Evolutionary conservation across 2,797 vertebrate species (phyloP).

Genomic region (Hippocampus kuda): DNA sequence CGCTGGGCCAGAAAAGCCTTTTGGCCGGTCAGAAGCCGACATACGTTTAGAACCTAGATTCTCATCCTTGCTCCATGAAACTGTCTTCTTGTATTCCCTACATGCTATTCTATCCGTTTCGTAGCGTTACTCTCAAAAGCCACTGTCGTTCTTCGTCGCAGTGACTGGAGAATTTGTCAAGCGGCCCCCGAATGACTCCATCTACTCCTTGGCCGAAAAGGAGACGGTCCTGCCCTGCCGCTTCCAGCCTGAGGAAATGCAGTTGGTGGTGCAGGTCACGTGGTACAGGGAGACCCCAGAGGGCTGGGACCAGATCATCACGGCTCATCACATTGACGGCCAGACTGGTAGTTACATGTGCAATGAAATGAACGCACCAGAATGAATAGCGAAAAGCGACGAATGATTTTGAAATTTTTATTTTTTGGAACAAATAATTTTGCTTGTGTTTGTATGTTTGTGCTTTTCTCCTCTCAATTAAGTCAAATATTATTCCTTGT

Average conservation of each 20-base stretch:
- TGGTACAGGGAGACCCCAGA: conserved; percentile 63
- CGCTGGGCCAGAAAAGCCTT: too few species aligned
- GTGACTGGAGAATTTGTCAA: conserved; percentile 35
- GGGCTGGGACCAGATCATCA: conserved; percentile 58
- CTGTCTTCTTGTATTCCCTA: too few species aligned
- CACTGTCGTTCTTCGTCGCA: conserved; percentile 5
- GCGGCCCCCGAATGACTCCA: conserved; percentile 6
- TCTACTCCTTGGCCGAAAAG: conserved; percentile 49
- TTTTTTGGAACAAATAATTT: too few species aligned
- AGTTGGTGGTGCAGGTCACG: conserved; percentile 68
- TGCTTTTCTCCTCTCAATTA: too few species aligned
- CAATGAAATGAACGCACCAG: neutral
- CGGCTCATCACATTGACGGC: conserved; percentile 37
- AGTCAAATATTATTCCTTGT: neutral
- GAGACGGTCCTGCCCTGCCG: conserved; percentile 69
- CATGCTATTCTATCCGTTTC: neutral
- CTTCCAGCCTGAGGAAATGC: conserved; percentile 22
- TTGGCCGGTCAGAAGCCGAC: too few species aligned
- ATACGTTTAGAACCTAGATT: neutral
- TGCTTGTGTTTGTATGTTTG: too few species aligned
- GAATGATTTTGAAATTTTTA: too few species aligned
- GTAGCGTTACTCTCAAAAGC: neutral
- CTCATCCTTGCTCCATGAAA: too few species aligned
- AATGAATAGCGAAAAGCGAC: too few species aligned
- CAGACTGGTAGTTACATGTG: conserved; percentile 44